A percentile compares a stretch with the other conserved stretches of the same genome.
Conservation (phyloP, 2,113 vertebrate species). For the Balaeniceps rex region DNA sequence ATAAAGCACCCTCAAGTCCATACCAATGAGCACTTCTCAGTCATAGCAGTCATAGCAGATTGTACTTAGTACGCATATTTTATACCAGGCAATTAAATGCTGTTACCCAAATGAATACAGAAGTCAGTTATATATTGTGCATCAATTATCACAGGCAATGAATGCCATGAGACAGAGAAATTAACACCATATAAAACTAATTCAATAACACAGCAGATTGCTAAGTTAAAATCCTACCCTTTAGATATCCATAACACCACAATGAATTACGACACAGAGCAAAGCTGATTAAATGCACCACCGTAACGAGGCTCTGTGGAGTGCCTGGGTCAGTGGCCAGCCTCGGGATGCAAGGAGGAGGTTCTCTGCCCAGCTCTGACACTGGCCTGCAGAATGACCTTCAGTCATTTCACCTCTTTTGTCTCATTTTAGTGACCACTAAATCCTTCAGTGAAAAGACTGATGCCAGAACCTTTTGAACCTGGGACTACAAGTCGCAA, state of each 20-base stretch:
- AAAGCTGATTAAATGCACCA: neutral
- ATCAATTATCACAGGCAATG: constrained; percentile 48
- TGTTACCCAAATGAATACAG: constrained; percentile 50
- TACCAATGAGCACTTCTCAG: constrained; percentile 28
- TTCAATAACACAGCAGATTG: constrained; percentile 50
- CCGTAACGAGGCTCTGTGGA: neutral
- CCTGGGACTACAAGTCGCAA: neutral
- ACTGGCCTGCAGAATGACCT: neutral
- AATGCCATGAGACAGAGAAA: constrained; percentile 38
- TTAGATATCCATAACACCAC: constrained; percentile 3
- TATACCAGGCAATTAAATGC: constrained; percentile 42
- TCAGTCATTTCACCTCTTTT: neutral
- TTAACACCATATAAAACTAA: constrained; percentile 53
- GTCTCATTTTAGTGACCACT: neutral
- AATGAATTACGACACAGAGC: neutral
- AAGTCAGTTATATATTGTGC: neutral
- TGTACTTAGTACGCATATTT: constrained; percentile 27
- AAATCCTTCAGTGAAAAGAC: neutral
- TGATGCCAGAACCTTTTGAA: neutral
- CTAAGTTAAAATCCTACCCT: constrained; percentile 38
- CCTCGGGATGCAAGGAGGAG: neutral
- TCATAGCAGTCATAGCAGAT: constrained; percentile 43
- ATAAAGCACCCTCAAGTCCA: neutral
- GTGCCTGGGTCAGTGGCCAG: neutral
- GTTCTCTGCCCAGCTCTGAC: neutral